Evolutionary conservation across 2,113 vertebrate genomes (phyloP), one percentile per base, ranked within the genome.

Genomic region (Lagenorhynchus albirostris): DNA sequence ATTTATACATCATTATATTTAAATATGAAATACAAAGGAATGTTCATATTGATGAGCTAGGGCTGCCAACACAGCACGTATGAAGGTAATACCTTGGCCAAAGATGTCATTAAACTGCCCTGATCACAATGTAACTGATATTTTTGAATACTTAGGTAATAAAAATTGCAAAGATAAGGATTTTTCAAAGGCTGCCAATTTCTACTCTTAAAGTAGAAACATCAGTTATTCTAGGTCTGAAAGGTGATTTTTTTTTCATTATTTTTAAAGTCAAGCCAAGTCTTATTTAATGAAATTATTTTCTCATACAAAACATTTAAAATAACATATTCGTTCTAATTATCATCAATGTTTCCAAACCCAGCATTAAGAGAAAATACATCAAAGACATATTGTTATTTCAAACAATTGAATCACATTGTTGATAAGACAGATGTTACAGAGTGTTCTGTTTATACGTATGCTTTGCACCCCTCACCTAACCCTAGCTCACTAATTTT

Each of bases 251-350:
- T 81, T 96, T 77, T 76, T 38, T 20, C 33, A 83, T 93, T 96
- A 76, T 74, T 50, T 80, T 95, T 71, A 71, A 67, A 94, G 50
- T 70, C n/a, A 89, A 55, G 2, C 62, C 25, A 4, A 88, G n/a
- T 33, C 15, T 82, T 83, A 44, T 36, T 93, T 77, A 87, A 86
- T 80, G 80, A 81, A 83, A 41, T 94, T 36, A 20, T 47, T 88
- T 74, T 91, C 74, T 86, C 63, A 13, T 23, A 55, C 4, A 93
- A 95, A 91, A 65, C 67, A 92, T 88, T 94, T 92, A 91, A 94
- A 76, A 38, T 47, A 60, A 76, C 14, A 33, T 63, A 47, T 92
- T 89, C 92, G 15, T 17, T 91, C 20, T 81, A 80, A 79, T 97
- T 83, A 65, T 82, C 20, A 3, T 55, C 60, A 79, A 50, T 82